Conservation (phyloP, 2,888 invertebrate genomes). For the Chalcis sispes region DNA sequence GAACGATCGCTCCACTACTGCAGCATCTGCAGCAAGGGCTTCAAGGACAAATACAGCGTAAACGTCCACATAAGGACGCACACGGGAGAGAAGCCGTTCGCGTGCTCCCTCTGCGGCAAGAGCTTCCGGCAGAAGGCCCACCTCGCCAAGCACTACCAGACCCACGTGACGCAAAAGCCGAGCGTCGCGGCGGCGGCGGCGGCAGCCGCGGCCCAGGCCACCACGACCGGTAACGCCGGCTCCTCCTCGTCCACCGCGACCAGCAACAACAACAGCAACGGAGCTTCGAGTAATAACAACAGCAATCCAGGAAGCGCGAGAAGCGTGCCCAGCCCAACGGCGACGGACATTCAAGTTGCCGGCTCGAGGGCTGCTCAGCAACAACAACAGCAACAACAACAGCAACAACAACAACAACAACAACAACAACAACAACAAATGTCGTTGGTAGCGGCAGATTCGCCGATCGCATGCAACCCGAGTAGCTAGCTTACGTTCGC, state of each 20-base stretch:
- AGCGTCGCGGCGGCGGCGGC: constrained; percentile 53
- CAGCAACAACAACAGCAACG: constrained; percentile 20
- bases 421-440: constrained; percentile 58
- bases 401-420: constrained; percentile 19
- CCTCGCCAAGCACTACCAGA: constrained; percentile 94
- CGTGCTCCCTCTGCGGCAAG: constrained; percentile 95
- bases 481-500: constrained; percentile 66
- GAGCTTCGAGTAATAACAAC: constrained; percentile 25
- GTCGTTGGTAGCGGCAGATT: constrained; percentile 54
- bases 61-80: constrained; percentile 98
- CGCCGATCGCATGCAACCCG: constrained; percentile 63
- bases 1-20: constrained; percentile 94
- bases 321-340: constrained; percentile 61
- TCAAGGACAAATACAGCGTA: constrained; percentile 97
- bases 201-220: constrained; percentile 48
- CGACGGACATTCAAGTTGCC: constrained; percentile 57
- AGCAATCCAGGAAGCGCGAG: constrained; percentile 34
- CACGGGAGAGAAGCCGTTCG: constrained; percentile 98
- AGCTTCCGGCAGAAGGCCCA: constrained; percentile 95
- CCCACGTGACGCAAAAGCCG: constrained; percentile 90
- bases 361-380: not conserved
- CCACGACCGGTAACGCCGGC: not conserved
- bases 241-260: not conserved
- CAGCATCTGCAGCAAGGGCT: constrained; percentile 94
- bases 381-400: not conserved